These are phyloP conservation scores for Hedychridium roseum DNA, from an alignment of 2,888 invertebrate genomes.

Conservation along the genomic window DNA sequence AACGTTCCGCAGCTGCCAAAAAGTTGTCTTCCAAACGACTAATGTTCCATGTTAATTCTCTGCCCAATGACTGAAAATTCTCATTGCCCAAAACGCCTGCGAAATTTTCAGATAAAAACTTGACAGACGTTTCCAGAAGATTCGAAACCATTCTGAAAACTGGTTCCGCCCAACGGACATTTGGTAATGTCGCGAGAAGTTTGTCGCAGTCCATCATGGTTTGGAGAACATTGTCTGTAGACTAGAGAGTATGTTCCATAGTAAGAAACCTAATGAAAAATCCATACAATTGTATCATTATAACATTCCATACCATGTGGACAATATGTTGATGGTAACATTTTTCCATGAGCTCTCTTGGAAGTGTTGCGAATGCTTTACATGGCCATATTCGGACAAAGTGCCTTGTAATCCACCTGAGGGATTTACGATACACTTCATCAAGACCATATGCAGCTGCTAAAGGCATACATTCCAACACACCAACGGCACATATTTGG, in stretches of 20 bases:
- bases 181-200: slow-evolving; percentile 77
- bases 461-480: slow-evolving; percentile 86
- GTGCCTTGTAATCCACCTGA: slow-evolving; percentile 87
- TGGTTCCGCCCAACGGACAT: slow-evolving; percentile 84
- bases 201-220: slow-evolving; percentile 86
- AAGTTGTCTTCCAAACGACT: slow-evolving; percentile 82
- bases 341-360: slow-evolving; percentile 82
- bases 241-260: slow-evolving; percentile 64
- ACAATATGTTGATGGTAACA: slow-evolving; percentile 85
- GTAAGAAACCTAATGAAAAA: slow-evolving; percentile 15
- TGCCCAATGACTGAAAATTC: slow-evolving; percentile 72
- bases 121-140: slow-evolving; percentile 81
- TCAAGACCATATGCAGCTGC: slow-evolving; percentile 87
- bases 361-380: slow-evolving; percentile 85
- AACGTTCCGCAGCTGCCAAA: slow-evolving; percentile 77
- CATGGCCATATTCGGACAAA: slow-evolving; percentile 92
- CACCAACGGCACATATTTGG: slow-evolving; percentile 84
- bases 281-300: slow-evolving; percentile 3
- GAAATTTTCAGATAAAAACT: slow-evolving; percentile 81
- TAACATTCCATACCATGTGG: slow-evolving; percentile 69
- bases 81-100: slow-evolving; percentile 76
- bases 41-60: slow-evolving; percentile 78
- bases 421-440: slow-evolving; percentile 84
- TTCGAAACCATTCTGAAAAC: slow-evolving; percentile 81
- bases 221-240: slow-evolving; percentile 82